These are phyloP conservation scores for Argentina silus DNA, from an alignment of 2,797 vertebrate genomes.

Conservation along the genomic window DNA sequence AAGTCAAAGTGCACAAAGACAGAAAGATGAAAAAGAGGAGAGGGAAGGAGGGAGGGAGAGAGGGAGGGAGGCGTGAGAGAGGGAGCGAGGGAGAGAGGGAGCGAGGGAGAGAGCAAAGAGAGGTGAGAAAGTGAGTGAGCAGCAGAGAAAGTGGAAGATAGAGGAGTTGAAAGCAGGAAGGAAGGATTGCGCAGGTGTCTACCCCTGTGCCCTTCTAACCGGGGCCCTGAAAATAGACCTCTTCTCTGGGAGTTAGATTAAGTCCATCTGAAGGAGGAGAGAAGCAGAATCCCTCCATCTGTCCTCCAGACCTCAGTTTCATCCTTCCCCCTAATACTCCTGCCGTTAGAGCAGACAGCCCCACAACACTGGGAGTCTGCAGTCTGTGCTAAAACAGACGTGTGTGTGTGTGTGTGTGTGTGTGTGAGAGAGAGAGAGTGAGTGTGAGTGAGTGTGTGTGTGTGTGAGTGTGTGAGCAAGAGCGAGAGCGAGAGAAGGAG, in stretches of 20 bases:
- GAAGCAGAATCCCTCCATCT: slow-evolving; percentile 62
- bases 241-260: neutral
- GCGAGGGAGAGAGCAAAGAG: neutral
- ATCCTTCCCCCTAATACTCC: slow-evolving; percentile 61
- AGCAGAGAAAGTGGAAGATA: too few relatives aligned
- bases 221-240: neutral
- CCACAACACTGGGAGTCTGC: slow-evolving; percentile 32
- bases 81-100: slow-evolving; percentile 7
- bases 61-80: slow-evolving; percentile 37
- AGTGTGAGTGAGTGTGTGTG: neutral
- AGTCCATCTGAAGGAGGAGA: neutral
- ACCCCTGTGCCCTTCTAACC: slow-evolving; percentile 6
- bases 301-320: slow-evolving; percentile 51
- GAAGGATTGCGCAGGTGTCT: slow-evolving; percentile 29
- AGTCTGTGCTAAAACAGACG: slow-evolving; percentile 23
- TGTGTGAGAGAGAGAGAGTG: neutral
- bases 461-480: too few relatives aligned
- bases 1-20: slow-evolving; percentile 40
- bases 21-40: slow-evolving; percentile 37
- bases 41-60: slow-evolving; percentile 14
- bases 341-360: slow-evolving; percentile 55
- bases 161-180: neutral
- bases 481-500: too few relatives aligned
- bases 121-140: too few relatives aligned
- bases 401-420: neutral